A percentile compares a stretch with the other conserved stretches of the same genome.
Conservation (phyloP, 2,888 invertebrate species). For the Meiosimyza decipiens region DNA sequence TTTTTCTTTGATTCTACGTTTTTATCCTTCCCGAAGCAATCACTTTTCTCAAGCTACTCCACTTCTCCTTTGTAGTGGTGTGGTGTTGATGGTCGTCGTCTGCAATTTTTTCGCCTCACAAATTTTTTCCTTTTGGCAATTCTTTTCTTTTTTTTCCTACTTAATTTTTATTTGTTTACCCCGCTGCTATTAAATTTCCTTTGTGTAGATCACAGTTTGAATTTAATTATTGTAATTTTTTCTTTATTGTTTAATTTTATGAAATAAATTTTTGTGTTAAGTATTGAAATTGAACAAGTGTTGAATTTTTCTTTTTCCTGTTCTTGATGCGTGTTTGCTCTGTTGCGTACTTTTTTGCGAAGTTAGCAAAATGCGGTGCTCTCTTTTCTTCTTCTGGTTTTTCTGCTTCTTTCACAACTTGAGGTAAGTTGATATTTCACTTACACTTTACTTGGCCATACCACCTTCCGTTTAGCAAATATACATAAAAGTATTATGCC, state of each 20-base stretch:
- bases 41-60: slow-evolving; percentile 42
- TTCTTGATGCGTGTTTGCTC: slow-evolving; percentile 44
- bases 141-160: slow-evolving; percentile 40
- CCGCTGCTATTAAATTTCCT: slow-evolving; percentile 36
- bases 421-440: too few species aligned
- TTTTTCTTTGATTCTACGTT: slow-evolving; percentile 19
- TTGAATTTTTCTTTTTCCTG: slow-evolving; percentile 50
- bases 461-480: too few species aligned
- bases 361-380: too few species aligned
- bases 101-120: slow-evolving; percentile 45
- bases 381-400: too few species aligned
- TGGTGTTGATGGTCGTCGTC: slow-evolving; percentile 30
- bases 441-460: too few species aligned
- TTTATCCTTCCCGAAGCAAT: slow-evolving; percentile 43
- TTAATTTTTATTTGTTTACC: slow-evolving; percentile 20
- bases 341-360: slow-evolving; percentile 31
- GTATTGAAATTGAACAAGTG: slow-evolving; percentile 64
- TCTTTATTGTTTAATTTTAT: slow-evolving; percentile 52
- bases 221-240: slow-evolving; percentile 55
- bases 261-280: slow-evolving; percentile 59
- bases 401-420: too few species aligned
- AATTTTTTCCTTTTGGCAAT: slow-evolving; percentile 45
- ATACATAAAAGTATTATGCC: too few species aligned
- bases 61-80: slow-evolving; percentile 39
- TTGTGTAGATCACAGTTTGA: slow-evolving; percentile 60